Evolutionary conservation across 2,888 invertebrate genomes (phyloP).

Genomic region (Chloromyia formosa): DNA sequence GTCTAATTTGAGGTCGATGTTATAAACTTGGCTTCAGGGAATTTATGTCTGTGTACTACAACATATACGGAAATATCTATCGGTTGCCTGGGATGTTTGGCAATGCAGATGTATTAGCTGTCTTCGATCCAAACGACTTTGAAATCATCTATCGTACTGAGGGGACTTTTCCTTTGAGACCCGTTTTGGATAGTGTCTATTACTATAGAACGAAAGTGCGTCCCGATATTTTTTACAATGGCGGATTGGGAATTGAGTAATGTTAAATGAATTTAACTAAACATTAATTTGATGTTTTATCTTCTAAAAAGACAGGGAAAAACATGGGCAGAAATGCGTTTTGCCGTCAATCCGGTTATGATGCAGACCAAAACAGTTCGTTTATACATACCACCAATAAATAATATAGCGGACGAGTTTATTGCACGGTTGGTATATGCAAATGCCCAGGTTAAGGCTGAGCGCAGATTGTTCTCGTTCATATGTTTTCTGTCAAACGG

Average conservation of each 20-base stretch:
- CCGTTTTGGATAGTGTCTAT: constrained; percentile 62
- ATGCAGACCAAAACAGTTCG: constrained; percentile 70
- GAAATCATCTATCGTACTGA: constrained; percentile 64
- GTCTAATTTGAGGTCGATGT: no score
- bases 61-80: constrained; percentile 63
- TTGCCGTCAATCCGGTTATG: constrained; percentile 73
- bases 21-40: no score
- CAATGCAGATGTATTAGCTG: constrained; percentile 60
- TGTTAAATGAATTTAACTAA: constrained; percentile 20
- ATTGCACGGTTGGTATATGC: neutral
- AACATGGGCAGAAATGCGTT: constrained; percentile 73
- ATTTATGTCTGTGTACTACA: no score
- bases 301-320: constrained; percentile 67
- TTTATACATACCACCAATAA: constrained; percentile 66
- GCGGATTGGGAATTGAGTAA: constrained; percentile 54
- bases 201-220: constrained; percentile 63
- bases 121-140: constrained; percentile 67
- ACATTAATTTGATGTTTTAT: constrained; percentile 3
- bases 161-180: constrained; percentile 65
- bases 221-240: constrained; percentile 53
- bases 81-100: constrained; percentile 62
- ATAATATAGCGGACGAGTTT: constrained; percentile 49
- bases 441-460: neutral
- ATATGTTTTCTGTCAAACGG: no score
- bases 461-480: no score